phyloP scores from a whole-genome alignment of 2,113 vertebrate species.

The Illadopsis cleaveri region DNA sequence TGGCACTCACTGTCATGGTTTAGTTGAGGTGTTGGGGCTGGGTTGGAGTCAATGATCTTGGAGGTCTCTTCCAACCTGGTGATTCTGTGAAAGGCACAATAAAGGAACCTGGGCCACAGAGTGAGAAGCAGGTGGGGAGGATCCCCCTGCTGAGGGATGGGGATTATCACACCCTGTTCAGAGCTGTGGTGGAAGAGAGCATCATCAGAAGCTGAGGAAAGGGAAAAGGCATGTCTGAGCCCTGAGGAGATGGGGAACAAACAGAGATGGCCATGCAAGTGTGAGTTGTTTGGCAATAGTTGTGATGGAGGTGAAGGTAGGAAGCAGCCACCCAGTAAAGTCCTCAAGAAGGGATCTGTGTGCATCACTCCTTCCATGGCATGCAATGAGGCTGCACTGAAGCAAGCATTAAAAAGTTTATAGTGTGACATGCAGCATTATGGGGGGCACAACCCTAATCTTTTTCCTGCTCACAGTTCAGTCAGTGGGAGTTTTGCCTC shows the following conservation, averaged over 20 bases:
- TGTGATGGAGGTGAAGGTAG: not conserved
- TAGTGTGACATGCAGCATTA: not conserved
- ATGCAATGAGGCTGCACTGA: not conserved
- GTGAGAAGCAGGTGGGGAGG: not conserved
- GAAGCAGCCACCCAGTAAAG: not conserved
- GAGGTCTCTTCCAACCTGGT: not conserved
- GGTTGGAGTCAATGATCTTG: not conserved
- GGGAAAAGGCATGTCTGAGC: not conserved
- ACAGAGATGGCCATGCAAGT: not conserved
- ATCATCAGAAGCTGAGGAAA: not conserved
- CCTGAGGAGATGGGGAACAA: not conserved
- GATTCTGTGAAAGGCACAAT: not conserved
- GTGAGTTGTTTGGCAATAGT: not conserved
- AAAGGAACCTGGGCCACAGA: not conserved
- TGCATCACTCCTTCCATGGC: not conserved
- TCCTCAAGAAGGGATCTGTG: not conserved
- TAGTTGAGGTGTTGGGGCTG: not conserved
- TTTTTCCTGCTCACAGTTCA: not conserved
- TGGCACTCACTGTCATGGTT: not conserved
- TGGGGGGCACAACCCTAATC: not conserved
- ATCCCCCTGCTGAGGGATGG: fast-evolving
- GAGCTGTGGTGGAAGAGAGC: not conserved
- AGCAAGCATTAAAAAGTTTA: not conserved
- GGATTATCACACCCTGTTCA: fast-evolving
- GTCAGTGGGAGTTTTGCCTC: not conserved